phyloP scores from a whole-genome alignment of 1,140 invertebrate genomes.

The Neotoxoptera formosana region DNA sequence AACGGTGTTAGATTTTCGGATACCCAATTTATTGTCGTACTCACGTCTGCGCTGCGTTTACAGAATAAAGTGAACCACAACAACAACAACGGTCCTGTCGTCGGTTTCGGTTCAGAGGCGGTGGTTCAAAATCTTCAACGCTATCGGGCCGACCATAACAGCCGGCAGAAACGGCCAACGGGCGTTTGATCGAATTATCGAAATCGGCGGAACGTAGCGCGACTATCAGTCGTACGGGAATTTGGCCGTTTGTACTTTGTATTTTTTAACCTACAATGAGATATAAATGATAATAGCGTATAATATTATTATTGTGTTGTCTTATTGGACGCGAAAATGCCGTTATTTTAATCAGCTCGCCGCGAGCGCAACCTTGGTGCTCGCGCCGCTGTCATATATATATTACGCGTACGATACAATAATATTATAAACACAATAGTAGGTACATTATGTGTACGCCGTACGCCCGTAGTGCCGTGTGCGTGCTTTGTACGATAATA shows the following conservation, averaged over 20 bases:
- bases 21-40: not conserved
- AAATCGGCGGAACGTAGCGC: not conserved
- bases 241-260: not conserved
- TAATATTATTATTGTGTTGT: no score
- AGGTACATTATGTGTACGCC: no score
- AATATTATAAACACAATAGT: no score
- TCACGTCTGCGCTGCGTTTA: not conserved
- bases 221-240: not conserved
- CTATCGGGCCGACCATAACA: not conserved
- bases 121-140: not conserved
- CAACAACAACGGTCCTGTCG: not conserved
- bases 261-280: slow-evolving; percentile 38
- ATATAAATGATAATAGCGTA: not conserved
- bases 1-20: not conserved
- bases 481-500: no score
- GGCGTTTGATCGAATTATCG: not conserved
- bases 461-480: no score
- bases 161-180: not conserved
- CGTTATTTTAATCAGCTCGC: slow-evolving; percentile 36
- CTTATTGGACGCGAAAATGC: not conserved
- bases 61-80: not conserved
- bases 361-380: not conserved
- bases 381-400: no score
- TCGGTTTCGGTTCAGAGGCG: not conserved
- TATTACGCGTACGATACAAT: no score